Evolutionary conservation across 2,797 vertebrate genomes (phyloP).

Genomic region (Orestias chungarensis): DNA sequence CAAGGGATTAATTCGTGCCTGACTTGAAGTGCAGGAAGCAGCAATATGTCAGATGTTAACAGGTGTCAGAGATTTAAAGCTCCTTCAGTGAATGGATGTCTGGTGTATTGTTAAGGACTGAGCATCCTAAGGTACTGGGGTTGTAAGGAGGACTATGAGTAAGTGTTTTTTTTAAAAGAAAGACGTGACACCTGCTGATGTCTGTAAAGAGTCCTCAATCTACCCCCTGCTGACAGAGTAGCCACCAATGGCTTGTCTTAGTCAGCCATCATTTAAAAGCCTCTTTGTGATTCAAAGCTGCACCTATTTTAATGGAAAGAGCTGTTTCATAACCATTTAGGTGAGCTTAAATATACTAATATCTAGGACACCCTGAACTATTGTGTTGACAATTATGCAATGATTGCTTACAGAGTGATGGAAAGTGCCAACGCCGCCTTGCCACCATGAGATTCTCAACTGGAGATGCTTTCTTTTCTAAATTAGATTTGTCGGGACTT

Average conservation of each 20-base stretch:
- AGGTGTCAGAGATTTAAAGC: slow-evolving; percentile 50
- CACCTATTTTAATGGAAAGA: slow-evolving; percentile 9
- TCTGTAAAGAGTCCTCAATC: slow-evolving; percentile 53
- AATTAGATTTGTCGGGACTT: slow-evolving; percentile 75
- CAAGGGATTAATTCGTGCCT: slow-evolving; percentile 45
- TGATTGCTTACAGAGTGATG: neutral
- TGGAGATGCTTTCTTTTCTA: slow-evolving; percentile 46
- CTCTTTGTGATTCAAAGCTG: slow-evolving; percentile 41
- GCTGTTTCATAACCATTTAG: slow-evolving; percentile 23
- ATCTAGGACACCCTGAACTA: neutral
- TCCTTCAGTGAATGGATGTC: slow-evolving; percentile 23
- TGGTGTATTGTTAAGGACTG: slow-evolving; percentile 39
- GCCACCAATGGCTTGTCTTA: slow-evolving; percentile 45
- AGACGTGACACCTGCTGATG: slow-evolving; percentile 71
- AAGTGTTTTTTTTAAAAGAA: slow-evolving; percentile 45
- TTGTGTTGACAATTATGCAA: neutral
- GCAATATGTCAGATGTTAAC: slow-evolving; percentile 36
- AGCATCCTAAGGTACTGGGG: slow-evolving; percentile 57
- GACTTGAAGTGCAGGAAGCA: slow-evolving; percentile 25
- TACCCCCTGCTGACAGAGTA: slow-evolving; percentile 38
- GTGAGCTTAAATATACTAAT: slow-evolving; percentile 5
- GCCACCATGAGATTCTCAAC: slow-evolving; percentile 39
- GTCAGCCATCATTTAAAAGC: slow-evolving; percentile 30
- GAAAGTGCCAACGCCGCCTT: slow-evolving; percentile 33
- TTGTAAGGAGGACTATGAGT: slow-evolving; percentile 32